Evolutionary conservation across 2,888 invertebrate species (phyloP).

Genomic region (Ganaspis brasiliensis): DNA sequence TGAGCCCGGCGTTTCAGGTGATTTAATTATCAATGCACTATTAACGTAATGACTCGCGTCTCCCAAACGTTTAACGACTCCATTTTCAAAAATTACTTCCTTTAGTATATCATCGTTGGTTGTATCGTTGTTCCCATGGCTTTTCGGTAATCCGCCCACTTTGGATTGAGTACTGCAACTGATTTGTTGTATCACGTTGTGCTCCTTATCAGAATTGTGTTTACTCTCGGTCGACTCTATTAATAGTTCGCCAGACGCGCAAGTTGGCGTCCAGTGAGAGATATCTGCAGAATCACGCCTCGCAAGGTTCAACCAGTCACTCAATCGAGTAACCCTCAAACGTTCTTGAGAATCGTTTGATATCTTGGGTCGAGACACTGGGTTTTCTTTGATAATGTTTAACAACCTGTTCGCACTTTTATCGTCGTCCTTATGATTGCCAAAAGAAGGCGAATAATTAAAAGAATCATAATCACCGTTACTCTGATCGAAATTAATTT

Average conservation of each 20-base stretch:
- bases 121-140: constrained; percentile 14
- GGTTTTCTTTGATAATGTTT: constrained; percentile 74
- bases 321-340: constrained; percentile 73
- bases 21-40: constrained; percentile 58
- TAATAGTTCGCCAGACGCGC: constrained; percentile 53
- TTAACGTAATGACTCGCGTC: constrained; percentile 55
- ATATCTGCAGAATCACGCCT: constrained; percentile 64
- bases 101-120: constrained; percentile 37
- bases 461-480: too few species aligned
- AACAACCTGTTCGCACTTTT: constrained; percentile 67
- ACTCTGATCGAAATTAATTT: constrained; percentile 2
- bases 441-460: too few species aligned
- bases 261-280: constrained; percentile 36
- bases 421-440: too few species aligned
- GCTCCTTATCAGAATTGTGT: constrained; percentile 33
- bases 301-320: constrained; percentile 78
- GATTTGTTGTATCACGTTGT: constrained; percentile 38
- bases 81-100: constrained; percentile 18
- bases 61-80: background rate
- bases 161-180: constrained; percentile 22
- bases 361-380: constrained; percentile 47
- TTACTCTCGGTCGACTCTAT: constrained; percentile 46
- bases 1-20: constrained; percentile 50
- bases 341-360: constrained; percentile 66
- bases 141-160: constrained; percentile 18